A percentile compares a stretch with the other conserved stretches of the same genome.
phyloP scores from a whole-genome alignment of 2,113 vertebrate genomes.

The Cottus gobio region DNA sequence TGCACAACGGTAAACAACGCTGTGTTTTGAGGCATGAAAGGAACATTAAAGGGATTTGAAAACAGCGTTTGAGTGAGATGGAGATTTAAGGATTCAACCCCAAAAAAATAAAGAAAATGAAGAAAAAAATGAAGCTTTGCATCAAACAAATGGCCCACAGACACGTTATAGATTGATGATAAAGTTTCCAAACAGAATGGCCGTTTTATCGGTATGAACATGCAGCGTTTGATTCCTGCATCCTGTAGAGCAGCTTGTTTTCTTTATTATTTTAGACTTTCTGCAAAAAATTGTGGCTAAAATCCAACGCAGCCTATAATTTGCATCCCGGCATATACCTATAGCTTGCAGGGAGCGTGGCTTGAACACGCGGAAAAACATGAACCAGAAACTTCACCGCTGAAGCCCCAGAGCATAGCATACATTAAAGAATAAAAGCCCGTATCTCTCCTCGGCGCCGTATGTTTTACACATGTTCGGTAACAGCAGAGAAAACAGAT shows the following conservation, averaged over 20 bases:
- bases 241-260: conserved; percentile 9
- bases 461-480: conserved; percentile 72
- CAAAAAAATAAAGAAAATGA: too few species aligned
- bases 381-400: conserved; percentile 75
- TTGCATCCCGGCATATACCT: conserved; percentile 32
- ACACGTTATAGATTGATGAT: conserved; percentile 24
- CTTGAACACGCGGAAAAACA: conserved; percentile 59
- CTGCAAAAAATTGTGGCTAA: too few species aligned
- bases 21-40: conserved; percentile 28
- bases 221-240: conserved; percentile 15
- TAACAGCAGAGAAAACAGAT: conserved; percentile 73
- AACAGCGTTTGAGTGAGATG: conserved; percentile 1
- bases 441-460: conserved; percentile 41
- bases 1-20: background rate
- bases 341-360: conserved; percentile 18
- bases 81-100: conserved; percentile 24
- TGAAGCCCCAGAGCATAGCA: conserved; percentile 73
- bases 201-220: conserved; percentile 49
- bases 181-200: conserved; percentile 19
- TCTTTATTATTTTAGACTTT: conserved; percentile 25
- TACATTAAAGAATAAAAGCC: conserved; percentile 69
- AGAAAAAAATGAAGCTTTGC: background rate
- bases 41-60: conserved; percentile 13
- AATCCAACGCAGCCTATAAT: conserved; percentile 53
- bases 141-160: conserved; percentile 47